Evolutionary conservation across 2,888 invertebrate genomes (phyloP).

Genomic region (Lucinisca nassula): DNA sequence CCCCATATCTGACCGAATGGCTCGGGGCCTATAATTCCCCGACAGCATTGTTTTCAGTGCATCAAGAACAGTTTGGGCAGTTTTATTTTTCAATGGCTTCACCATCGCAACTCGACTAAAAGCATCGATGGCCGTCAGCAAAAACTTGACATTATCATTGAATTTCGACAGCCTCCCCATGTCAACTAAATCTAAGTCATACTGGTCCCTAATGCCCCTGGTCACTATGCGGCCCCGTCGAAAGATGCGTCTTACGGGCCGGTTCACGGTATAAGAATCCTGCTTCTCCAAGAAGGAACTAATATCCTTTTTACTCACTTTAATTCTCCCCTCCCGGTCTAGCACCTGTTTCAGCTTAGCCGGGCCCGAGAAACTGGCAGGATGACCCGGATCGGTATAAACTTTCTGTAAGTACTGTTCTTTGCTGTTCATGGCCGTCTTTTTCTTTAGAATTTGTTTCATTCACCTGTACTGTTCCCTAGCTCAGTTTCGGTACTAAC

Average conservation of each 20-base stretch:
- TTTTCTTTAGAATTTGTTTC: no score
- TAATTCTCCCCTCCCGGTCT: neutral
- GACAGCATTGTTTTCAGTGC: neutral
- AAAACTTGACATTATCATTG: conserved; percentile 2
- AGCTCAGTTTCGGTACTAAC: no score
- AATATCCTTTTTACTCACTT: neutral
- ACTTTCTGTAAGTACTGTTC: neutral
- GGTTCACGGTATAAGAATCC: conserved; percentile 13
- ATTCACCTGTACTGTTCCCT: no score
- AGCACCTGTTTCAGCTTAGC: neutral
- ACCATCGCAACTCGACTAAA: conserved; percentile 14
- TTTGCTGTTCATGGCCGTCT: neutral
- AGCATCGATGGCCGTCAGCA: neutral
- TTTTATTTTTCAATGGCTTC: neutral
- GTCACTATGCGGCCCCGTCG: neutral
- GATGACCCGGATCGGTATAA: neutral
- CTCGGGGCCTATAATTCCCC: neutral
- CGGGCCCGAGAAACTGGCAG: neutral
- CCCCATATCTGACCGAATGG: neutral
- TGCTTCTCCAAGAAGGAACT: neutral
- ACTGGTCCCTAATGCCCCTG: neutral
- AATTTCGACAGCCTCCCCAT: conserved; percentile 2
- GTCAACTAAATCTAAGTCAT: conserved; percentile 13
- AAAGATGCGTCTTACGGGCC: conserved; percentile 1
- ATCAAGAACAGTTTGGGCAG: neutral